Conservation (phyloP, 2,797 vertebrate genomes). For the Remorina albescens region DNA sequence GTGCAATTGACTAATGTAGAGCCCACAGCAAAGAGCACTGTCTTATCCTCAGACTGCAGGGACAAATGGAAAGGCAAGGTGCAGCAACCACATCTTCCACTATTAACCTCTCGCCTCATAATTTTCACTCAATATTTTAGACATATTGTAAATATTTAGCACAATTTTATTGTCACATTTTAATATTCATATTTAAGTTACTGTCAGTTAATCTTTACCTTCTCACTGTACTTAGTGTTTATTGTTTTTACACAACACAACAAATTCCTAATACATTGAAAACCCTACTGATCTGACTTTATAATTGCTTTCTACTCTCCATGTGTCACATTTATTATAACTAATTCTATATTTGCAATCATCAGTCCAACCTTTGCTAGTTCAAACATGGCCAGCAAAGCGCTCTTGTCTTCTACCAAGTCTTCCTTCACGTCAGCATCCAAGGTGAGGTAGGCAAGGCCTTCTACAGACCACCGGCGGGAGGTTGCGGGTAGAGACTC, state of each 20-base stretch:
- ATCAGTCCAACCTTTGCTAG: slow-evolving; percentile 88
- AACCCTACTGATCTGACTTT: no score
- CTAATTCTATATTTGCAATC: neutral
- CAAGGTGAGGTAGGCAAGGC: slow-evolving; percentile 97
- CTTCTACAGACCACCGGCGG: slow-evolving; percentile 96
- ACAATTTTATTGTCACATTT: no score
- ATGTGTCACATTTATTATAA: neutral
- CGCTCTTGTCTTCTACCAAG: slow-evolving; percentile 91
- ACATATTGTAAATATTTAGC: no score
- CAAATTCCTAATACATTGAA: no score
- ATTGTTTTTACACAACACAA: no score
- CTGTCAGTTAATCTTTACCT: no score
- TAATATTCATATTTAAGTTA: no score
- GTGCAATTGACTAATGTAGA: slow-evolving; percentile 97
- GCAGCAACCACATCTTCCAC: no score
- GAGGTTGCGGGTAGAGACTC: slow-evolving; percentile 88
- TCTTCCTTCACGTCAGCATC: slow-evolving; percentile 98
- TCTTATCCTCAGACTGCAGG: slow-evolving; percentile 93
- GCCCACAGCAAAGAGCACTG: slow-evolving; percentile 93
- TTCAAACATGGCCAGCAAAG: slow-evolving; percentile 93
- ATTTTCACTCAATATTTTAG: no score
- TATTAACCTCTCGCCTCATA: no score
- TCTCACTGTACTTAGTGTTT: no score
- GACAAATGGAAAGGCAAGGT: slow-evolving; percentile 20
- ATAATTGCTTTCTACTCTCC: no score